These are phyloP conservation scores for Paramacrobiotus metropolitanus DNA, from an alignment of 1,140 invertebrate species.

Conservation along the genomic window DNA sequence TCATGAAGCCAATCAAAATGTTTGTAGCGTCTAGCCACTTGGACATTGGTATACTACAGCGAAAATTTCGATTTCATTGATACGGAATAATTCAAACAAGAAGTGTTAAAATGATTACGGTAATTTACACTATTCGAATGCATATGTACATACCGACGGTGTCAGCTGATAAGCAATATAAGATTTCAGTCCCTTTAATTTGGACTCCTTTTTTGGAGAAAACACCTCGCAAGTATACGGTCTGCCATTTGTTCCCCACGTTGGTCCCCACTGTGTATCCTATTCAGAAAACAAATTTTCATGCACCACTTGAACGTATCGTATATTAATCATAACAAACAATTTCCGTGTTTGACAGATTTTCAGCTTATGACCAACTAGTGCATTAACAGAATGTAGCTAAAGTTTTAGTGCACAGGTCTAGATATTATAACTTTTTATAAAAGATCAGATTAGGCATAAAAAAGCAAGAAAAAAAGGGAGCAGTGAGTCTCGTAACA, in stretches of 20 bases:
- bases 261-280: slow-evolving; percentile 36
- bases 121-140: slow-evolving; percentile 6
- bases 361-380: too few relatives aligned
- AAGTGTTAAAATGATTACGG: slow-evolving; percentile 10
- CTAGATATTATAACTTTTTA: slow-evolving; percentile 8
- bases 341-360: too few relatives aligned
- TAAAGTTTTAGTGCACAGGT: too few relatives aligned
- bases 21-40: slow-evolving; percentile 86
- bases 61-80: slow-evolving; percentile 4
- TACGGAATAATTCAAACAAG: slow-evolving; percentile 10
- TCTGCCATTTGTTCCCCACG: slow-evolving; percentile 43
- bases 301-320: too few relatives aligned
- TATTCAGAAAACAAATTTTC: slow-evolving; percentile 17
- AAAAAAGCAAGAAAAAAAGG: not conserved
- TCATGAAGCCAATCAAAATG: slow-evolving; percentile 98
- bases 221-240: slow-evolving; percentile 60
- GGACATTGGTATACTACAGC: slow-evolving; percentile 45
- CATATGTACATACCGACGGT: slow-evolving; percentile 42
- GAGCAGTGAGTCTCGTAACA: too few relatives aligned
- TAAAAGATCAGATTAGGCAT: not conserved
- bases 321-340: too few relatives aligned
- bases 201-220: slow-evolving; percentile 86
- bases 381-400: too few relatives aligned
- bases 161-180: slow-evolving; percentile 89
- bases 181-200: slow-evolving; percentile 87